These are phyloP conservation scores for Euplagia quadripunctaria DNA, from an alignment of 2,888 invertebrate species.

Conservation along the genomic window DNA sequence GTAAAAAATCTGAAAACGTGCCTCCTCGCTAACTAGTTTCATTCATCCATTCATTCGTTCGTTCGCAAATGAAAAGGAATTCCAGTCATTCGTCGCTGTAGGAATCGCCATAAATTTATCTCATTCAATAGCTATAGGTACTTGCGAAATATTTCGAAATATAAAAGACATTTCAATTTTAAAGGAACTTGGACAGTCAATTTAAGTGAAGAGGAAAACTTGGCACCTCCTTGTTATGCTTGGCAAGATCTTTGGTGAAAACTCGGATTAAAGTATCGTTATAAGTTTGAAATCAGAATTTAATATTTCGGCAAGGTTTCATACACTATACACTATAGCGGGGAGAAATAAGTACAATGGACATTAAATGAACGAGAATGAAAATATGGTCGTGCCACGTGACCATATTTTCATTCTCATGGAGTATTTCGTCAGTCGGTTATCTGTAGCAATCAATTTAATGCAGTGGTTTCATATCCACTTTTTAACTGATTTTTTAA, in stretches of 20 bases:
- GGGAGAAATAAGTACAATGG: not conserved
- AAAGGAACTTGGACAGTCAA: not conserved
- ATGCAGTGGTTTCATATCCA: no score
- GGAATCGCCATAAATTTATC: conserved; percentile 45
- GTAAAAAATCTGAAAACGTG: conserved; percentile 42
- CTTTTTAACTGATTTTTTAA: no score
- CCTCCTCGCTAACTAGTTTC: conserved; percentile 66
- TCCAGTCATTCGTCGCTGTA: conserved; percentile 22
- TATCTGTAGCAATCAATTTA: no score
- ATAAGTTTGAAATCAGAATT: not conserved
- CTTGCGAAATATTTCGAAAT: not conserved
- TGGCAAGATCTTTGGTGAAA: not conserved
- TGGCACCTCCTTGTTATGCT: not conserved
- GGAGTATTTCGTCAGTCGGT: no score
- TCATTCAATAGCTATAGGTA: conserved; percentile 19
- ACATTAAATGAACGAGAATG: not conserved
- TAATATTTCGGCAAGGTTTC: not conserved
- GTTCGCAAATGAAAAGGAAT: conserved; percentile 47
- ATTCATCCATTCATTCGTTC: conserved; percentile 62
- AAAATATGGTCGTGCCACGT: no score
- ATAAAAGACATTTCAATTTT: not conserved
- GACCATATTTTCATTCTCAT: no score
- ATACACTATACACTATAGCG: not conserved
- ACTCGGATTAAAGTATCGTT: conserved; percentile 1
- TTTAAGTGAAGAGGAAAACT: conserved; percentile 1